Conservation (phyloP, 2,797 vertebrate genomes). For the Enteromius mattozi region DNA sequence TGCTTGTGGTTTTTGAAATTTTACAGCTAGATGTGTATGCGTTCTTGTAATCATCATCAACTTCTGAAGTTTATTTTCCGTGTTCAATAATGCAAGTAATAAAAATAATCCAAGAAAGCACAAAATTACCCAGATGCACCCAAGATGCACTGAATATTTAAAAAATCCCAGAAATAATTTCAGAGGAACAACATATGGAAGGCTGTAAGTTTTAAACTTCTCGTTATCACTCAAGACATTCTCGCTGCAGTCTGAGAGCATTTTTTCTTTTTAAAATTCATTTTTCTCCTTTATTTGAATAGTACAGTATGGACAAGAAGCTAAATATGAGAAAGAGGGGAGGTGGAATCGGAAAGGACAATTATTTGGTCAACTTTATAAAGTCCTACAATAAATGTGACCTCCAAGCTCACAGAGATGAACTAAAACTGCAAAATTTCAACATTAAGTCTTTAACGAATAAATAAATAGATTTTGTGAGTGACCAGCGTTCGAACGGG, state of each 20-base stretch:
- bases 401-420: not conserved
- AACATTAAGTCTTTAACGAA: not conserved
- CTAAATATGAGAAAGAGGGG: too few species aligned
- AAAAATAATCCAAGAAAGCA: not conserved
- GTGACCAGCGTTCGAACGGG: not conserved
- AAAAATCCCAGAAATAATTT: not conserved
- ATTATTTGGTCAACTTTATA: not conserved
- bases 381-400: not conserved
- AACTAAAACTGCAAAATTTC: not conserved
- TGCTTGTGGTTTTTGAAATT: not conserved
- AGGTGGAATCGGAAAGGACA: not conserved
- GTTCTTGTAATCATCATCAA: not conserved
- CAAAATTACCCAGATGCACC: not conserved
- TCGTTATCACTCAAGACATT: not conserved
- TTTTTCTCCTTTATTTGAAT: not conserved
- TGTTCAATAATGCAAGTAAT: not conserved
- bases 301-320: not conserved
- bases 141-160: not conserved
- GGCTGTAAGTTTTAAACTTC: not conserved
- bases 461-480: not conserved
- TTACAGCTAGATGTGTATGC: not conserved
- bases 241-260: not conserved
- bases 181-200: not conserved
- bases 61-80: not conserved
- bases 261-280: not conserved